A percentile compares a stretch with the other conserved stretches of the same genome.
Conservation (phyloP, 2,113 vertebrate genomes). For the Hipposideros armiger region DNA sequence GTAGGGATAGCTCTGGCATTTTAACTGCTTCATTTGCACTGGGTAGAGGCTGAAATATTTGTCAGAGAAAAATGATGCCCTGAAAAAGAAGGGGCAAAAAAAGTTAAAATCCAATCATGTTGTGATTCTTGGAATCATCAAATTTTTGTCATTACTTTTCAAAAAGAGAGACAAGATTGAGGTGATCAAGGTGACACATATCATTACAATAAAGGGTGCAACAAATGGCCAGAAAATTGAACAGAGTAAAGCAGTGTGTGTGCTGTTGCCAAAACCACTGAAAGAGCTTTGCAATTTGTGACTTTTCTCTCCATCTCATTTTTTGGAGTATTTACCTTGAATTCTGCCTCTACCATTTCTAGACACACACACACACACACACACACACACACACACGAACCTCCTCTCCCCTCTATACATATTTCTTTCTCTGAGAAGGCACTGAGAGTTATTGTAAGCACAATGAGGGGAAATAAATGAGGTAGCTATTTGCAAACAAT, state of each 20-base stretch:
- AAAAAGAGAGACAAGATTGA: background rate
- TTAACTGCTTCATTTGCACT: background rate
- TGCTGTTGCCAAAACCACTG: background rate
- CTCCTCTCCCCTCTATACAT: fast-evolving
- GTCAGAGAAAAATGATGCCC: background rate
- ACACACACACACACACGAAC: background rate
- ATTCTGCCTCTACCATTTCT: background rate
- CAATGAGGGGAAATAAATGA: conserved; percentile 41
- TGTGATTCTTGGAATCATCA: background rate
- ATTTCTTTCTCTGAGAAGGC: conserved; percentile 13
- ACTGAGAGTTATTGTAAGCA: background rate
- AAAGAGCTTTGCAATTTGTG: background rate
- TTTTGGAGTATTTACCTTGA: background rate
- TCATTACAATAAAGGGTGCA: background rate
- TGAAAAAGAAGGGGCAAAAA: background rate
- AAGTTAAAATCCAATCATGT: background rate
- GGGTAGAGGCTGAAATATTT: background rate
- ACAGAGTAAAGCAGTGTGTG: background rate
- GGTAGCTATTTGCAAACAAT: conserved; percentile 63
- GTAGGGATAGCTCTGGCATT: background rate
- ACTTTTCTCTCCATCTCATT: background rate
- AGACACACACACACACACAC: background rate
- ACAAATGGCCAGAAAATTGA: background rate
- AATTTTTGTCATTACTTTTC: conserved; percentile 5
- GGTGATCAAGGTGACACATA: background rate